Base-by-base conservation (phyloP, 2,113 vertebrate species). In the Garra rufa region DNA sequence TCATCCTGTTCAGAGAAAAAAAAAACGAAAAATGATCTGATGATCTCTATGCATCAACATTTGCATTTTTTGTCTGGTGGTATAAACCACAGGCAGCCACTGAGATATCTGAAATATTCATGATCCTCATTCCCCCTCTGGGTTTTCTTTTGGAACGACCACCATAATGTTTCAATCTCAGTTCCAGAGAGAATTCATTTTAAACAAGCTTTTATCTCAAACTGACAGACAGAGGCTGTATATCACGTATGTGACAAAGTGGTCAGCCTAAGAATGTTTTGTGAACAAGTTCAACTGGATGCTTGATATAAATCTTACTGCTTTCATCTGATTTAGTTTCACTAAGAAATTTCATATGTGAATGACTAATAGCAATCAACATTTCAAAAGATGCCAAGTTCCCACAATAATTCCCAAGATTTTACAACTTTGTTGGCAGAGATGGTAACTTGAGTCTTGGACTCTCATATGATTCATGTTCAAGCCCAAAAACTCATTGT, bases 101-200 rank as follows among this genome's bases (percentile, higher is more conserved):
- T 75, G 13, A 70, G 67, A 52, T 71, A 61, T 82, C 21, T 85
- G 43, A 76, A 85, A 82, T 44, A 84, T 81, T 26, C 15, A 87
- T 84, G 70, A 84, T 61, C 28, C 77, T 13, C 71, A 21, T 57
- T 46, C 24, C 6, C 46, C 48, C 26, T 34, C 44, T 46, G 61
- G 69, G 50, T 6, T 81, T 81, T 69, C 63, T 46, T 79, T 46
- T 50, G 73, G 79, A 77, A 79, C 11, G 46, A 30, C 34, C n/a
- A 4, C 59, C 46, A 26, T 67, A 46, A 55, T 79, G 38, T 44
- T 69, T 70, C 48, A 78, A 43, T 79, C n/a, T 46, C 24, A 38
- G 48, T 61, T 52, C 43, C 65, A 44, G 41, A 69, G 19, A 61
- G 83, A 79, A 61, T 61, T 59, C 14, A 14, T 70, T 79, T 67